Conservation (phyloP, 2,888 invertebrate species). For the Rhogogaster chlorosoma region DNA sequence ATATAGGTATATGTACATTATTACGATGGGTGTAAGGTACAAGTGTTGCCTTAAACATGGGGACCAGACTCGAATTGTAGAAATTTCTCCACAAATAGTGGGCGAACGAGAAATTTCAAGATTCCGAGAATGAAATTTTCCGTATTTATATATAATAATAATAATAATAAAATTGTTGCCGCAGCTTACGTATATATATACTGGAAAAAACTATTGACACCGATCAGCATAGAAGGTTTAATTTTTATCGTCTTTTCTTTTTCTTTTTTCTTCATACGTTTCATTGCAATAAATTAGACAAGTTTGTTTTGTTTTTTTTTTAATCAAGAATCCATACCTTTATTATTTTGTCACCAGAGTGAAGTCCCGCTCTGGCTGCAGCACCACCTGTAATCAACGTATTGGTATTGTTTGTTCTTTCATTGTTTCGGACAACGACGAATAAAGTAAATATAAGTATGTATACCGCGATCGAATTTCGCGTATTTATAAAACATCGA, state of each 20-base stretch:
- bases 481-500: not conserved
- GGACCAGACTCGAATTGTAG: not conserved
- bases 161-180: no score
- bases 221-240: no score
- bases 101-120: not conserved
- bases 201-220: no score
- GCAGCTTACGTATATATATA: no score
- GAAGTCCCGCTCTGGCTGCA: conserved; percentile 95
- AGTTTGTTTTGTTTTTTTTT: no score
- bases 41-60: not conserved
- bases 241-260: no score
- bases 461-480: not conserved
- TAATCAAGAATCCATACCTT: conserved; percentile 83
- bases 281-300: not conserved
- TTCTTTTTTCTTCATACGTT: not conserved
- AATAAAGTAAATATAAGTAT: not conserved
- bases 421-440: not conserved
- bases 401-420: not conserved
- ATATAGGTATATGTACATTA: no score
- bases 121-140: not conserved
- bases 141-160: not conserved
- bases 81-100: not conserved
- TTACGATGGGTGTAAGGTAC: not conserved
- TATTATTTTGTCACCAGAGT: conserved; percentile 95
- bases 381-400: conserved; percentile 87